Percentiles rank a stretch among this genome's conserved stretches.
phyloP scores from a whole-genome alignment of 2,888 invertebrate genomes.

The Deladenus siricidicola region DNA sequence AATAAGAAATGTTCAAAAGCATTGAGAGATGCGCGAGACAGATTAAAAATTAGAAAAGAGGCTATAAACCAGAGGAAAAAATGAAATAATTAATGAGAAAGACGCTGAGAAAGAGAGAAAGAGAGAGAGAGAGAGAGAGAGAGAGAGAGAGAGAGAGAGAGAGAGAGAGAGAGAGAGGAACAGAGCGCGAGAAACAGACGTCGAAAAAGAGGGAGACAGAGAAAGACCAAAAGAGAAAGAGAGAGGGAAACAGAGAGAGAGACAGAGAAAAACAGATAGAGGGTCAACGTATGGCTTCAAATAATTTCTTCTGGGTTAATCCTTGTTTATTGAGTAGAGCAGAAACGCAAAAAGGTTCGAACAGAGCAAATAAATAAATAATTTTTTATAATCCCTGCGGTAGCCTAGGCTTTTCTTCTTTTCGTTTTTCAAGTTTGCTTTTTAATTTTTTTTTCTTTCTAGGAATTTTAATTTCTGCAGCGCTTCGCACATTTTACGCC shows the following conservation, averaged over 20 bases:
- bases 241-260: not conserved
- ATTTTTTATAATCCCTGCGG: not conserved
- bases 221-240: not conserved
- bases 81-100: not conserved
- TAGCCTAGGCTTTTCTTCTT: not conserved
- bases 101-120: not conserved
- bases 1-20: too few species aligned
- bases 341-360: not conserved
- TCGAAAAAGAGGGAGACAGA: not conserved
- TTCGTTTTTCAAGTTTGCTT: not conserved
- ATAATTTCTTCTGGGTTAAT: too few species aligned
- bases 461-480: too few species aligned
- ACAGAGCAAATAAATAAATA: not conserved
- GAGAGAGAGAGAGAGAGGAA: not conserved
- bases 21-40: too few species aligned
- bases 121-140: not conserved
- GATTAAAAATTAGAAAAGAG: not conserved
- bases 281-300: too few species aligned
- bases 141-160: not conserved
- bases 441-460: not conserved
- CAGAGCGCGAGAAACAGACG: not conserved
- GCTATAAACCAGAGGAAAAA: not conserved
- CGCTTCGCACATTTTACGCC: too few species aligned
- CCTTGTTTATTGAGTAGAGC: too few species aligned
- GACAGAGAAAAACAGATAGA: not conserved